Evolutionary conservation across 2,888 invertebrate species (phyloP).

Genomic region (Rutpela maculata): DNA sequence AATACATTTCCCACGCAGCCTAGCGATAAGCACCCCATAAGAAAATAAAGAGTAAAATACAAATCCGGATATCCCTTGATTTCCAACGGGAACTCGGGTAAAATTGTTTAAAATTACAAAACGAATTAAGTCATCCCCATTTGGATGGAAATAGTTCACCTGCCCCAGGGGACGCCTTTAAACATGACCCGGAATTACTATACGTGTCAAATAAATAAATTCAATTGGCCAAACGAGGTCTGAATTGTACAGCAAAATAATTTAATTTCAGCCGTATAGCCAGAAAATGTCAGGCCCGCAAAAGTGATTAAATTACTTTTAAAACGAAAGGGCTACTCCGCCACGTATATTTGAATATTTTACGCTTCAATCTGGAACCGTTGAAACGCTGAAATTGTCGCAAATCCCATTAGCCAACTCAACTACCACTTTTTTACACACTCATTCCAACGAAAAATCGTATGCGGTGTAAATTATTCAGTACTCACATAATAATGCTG

Average conservation of each 20-base stretch:
- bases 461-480: background rate
- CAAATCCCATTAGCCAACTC: conserved; percentile 33
- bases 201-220: conserved; percentile 57
- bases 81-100: background rate
- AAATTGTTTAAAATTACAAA: conserved; percentile 22
- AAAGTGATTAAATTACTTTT: conserved; percentile 46
- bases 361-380: conserved; percentile 31
- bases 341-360: conserved; percentile 37
- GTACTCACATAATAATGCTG: conserved; percentile 30
- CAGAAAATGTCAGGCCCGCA: conserved; percentile 39
- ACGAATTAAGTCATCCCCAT: conserved; percentile 9
- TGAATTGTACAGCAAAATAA: conserved; percentile 42
- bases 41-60: conserved; percentile 1
- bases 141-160: conserved; percentile 38
- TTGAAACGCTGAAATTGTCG: conserved; percentile 37
- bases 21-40: background rate
- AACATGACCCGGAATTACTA: conserved; percentile 50
- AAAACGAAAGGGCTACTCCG: conserved; percentile 24
- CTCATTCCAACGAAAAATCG: background rate
- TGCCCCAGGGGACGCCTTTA: conserved; percentile 38
- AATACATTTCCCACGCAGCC: background rate
- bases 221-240: conserved; percentile 52
- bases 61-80: background rate
- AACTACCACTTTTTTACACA: conserved; percentile 22
- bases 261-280: conserved; percentile 42